phyloP scores from a whole-genome alignment of 23 tunicate species.

The Clavelina lepadiformis region DNA sequence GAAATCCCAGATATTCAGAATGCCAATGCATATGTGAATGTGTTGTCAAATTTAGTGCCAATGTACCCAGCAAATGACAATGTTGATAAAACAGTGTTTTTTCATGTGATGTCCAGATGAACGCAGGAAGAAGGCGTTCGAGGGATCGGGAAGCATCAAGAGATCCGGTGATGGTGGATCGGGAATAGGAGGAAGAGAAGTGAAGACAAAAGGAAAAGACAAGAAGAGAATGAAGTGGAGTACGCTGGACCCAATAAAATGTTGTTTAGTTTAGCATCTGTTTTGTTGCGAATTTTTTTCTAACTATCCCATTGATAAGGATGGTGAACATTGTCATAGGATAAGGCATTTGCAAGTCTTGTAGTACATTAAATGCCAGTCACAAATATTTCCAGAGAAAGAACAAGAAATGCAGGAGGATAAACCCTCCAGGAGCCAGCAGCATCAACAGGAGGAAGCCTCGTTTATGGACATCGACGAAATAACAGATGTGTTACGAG shows the following conservation, averaged over 20 bases:
- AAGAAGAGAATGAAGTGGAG: conserved; percentile 72
- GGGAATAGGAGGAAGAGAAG: conserved; percentile 66
- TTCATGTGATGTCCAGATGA: conserved; percentile 16
- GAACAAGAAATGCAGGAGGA: conserved; percentile 5
- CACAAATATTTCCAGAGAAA: too few relatives aligned
- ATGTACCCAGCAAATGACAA: too few relatives aligned
- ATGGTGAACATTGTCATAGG: too few relatives aligned
- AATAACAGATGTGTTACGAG: conserved; percentile 26
- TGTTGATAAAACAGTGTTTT: neutral
- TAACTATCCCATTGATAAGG: too few relatives aligned
- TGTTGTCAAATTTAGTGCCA: neutral
- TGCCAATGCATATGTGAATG: too few relatives aligned
- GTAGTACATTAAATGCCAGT: too few relatives aligned
- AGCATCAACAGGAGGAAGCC: conserved; percentile 3
- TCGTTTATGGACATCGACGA: conserved; percentile 57
- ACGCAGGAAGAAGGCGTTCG: conserved; percentile 46
- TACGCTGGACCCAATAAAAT: too few relatives aligned
- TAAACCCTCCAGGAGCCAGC: neutral
- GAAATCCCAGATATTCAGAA: too few relatives aligned
- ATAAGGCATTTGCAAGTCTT: too few relatives aligned
- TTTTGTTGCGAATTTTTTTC: too few relatives aligned
- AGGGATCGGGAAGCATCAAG: conserved; percentile 47
- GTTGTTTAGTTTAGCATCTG: too few relatives aligned
- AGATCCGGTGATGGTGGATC: conserved; percentile 45
- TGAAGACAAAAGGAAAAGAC: conserved; percentile 77